Conservation (phyloP, 1,140 invertebrate genomes). For the Nixonia krombeini region DNA sequence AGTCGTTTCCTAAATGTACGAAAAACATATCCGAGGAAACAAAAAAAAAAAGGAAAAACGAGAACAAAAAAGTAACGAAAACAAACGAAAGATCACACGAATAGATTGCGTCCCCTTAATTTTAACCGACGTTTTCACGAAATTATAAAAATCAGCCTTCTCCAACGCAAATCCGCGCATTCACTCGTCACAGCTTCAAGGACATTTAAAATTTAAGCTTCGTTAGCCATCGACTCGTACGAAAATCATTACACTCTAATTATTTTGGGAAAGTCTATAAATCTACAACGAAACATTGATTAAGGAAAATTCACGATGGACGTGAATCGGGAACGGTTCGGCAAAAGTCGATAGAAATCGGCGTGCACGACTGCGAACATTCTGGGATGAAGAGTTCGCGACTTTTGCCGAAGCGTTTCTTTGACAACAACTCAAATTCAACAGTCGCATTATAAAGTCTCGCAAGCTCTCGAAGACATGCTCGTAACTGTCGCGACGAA, state of each 20-base stretch:
- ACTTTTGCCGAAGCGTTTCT: conserved; percentile 6
- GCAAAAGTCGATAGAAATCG: conserved; percentile 4
- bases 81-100: conserved; percentile 57
- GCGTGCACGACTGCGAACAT: not conserved
- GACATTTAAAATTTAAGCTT: conserved; percentile 59
- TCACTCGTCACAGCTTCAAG: conserved; percentile 68
- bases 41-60: no score
- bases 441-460: conserved; percentile 21
- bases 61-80: no score
- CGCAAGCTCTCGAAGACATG: conserved; percentile 12
- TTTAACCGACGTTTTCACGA: no score
- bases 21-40: conserved; percentile 54
- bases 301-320: conserved; percentile 13
- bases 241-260: conserved; percentile 7
- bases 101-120: conserved; percentile 60
- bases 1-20: conserved; percentile 60
- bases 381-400: not conserved
- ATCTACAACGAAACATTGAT: conserved; percentile 20
- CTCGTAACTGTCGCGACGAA: conserved; percentile 9
- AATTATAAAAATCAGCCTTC: conserved; percentile 71
- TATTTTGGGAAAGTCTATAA: not conserved
- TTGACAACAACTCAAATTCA: conserved; percentile 28
- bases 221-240: conserved; percentile 34
- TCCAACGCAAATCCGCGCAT: conserved; percentile 65
- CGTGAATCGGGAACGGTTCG: conserved; percentile 13